phyloP scores from a whole-genome alignment of 2,113 vertebrate species.

The Oenanthe oenanthe region DNA sequence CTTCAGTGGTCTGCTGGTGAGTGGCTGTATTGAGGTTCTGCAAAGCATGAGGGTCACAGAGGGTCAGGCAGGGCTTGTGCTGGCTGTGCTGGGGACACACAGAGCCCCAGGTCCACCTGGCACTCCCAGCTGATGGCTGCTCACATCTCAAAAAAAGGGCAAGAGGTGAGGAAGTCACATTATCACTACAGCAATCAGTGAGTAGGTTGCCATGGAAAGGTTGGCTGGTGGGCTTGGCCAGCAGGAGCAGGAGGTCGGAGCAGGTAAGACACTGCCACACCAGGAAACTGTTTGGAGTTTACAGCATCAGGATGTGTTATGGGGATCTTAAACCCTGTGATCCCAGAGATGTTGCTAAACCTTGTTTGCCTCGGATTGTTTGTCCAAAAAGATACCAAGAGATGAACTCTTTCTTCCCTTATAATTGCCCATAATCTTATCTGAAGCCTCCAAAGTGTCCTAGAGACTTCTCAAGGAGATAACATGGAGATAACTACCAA shows the following conservation, averaged over 20 bases:
- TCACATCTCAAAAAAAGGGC: background rate
- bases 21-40: rapidly evolving
- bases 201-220: background rate
- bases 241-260: rapidly evolving
- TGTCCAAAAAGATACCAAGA: background rate
- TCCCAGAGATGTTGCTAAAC: background rate
- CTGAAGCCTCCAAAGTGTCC: background rate
- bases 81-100: background rate
- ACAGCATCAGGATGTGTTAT: background rate
- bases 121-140: background rate
- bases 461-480: background rate
- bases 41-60: background rate
- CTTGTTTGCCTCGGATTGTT: conserved; percentile 20
- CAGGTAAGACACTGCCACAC: background rate
- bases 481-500: background rate
- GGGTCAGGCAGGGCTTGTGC: background rate
- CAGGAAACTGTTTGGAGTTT: background rate
- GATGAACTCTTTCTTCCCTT: conserved; percentile 23
- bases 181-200: background rate
- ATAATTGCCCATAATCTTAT: background rate
- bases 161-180: background rate
- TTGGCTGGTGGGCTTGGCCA: background rate
- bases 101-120: too few species aligned
- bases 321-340: background rate
- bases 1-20: background rate